Base-by-base conservation (phyloP, 2,113 vertebrate species). In the Suncus etruscus region DNA sequence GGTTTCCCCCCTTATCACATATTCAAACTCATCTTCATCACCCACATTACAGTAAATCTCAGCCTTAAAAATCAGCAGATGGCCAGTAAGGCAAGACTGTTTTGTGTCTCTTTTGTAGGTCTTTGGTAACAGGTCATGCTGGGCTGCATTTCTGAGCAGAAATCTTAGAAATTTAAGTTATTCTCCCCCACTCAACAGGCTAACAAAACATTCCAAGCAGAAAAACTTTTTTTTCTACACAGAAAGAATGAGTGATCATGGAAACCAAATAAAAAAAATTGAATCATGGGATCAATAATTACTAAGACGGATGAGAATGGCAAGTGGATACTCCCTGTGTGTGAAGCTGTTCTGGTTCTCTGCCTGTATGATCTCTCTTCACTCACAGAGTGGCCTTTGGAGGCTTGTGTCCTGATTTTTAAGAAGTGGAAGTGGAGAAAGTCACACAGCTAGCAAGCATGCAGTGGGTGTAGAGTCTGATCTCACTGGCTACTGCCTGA, bases 21-120 rank as follows among this genome's bases (percentile, higher is more conserved):
- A 20, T 6, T 3, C 3, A 24, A 24, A 84, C 80, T 82, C 61
- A 58, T 3, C 1, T 0, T 29, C 32, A 72, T 50, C 22, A 31
- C 8, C 54, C 10, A 15, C 29, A 1, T 29, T 18, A 7, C 48
- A 27, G 87, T 65, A 85, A 94, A 79, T 77, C 32, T 63, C 12
- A 25, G 9, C 27, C 18, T 22, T 80, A 39, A 69, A 91, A 88
- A 39, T 66, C 73, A 63, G 29, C 72, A 92, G 75, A 61, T 47
- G 31, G 8, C 25, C 15, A 29, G 8, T 31, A 83, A 48, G 87
- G 58, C n/a, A 61, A 78, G 61, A 68, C 75, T 90, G 48, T 12
- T 83, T 70, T 74, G 39, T 74, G 89, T 82, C 47, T 74, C 86
- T 92, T 94, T 87, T 47, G 83, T 68, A 50, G 78, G 10, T 1